Base-by-base conservation (phyloP, 1,140 invertebrate genomes). In the Zaprionus gabonicus region DNA sequence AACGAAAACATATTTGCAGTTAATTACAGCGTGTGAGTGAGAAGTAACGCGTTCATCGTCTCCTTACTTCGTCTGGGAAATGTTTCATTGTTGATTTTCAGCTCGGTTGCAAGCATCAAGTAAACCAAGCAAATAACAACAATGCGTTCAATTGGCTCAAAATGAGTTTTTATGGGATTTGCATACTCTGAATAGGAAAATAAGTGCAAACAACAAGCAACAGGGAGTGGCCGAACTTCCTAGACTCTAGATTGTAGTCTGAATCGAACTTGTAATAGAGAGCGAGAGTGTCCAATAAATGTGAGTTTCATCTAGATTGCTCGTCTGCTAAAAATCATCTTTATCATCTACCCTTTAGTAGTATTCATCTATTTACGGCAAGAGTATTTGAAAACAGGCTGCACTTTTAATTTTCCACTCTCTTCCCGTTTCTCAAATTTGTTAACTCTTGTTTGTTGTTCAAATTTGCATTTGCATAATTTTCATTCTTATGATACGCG, bases 81-180 rank as follows among this genome's bases (percentile, higher is more conserved):
- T 53, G 62, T 38, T 59, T 71, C 74, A 56, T 69, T 81, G 62
- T 62, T 85, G 78, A 72, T 77, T 73, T 79, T 82, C 76, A 80
- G 62, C 64, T 70, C 55, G 66, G 62, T 70, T 76, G 60, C 73
- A 64, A 62, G 59, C 49, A 68, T 56, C 59, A 63, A 75, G 34
- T 17, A 75, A n/a, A 70, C 31, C 65, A 57, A 25, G 44, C 41
- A 53, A 78, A 66, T 51, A 78, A 76, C 41, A 87, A 78, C 84
- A 87, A 81, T 78, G 84, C 77, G 78, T 74, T 81, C 84, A 88
- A 88, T 90, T 88, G 84, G 85, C 85, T 81, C 69, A 76, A 87
- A 87, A 88, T 88, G 78, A 90, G 85, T 90, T 90, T 90, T 90
- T 90, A 90, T 88, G 81, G 81, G 71, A 90, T 90, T 88, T 88